Evolutionary conservation across 2,797 vertebrate species (phyloP).

Genomic region (Nasua narica): DNA sequence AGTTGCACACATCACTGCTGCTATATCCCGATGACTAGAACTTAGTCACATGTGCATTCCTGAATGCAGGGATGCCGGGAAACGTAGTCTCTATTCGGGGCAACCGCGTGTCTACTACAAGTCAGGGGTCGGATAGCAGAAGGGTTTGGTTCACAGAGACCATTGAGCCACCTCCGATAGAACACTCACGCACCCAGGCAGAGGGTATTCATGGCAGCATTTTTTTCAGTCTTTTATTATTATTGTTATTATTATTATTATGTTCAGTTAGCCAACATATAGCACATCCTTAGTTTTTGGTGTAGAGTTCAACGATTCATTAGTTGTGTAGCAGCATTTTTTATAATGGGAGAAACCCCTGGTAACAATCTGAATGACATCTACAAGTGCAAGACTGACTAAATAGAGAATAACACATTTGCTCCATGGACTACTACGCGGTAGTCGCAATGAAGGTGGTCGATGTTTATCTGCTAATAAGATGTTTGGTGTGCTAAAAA

Average conservation of each 20-base stretch:
- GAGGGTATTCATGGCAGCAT: background rate
- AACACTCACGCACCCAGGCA: too few species aligned
- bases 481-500: background rate
- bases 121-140: background rate
- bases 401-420: background rate
- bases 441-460: background rate
- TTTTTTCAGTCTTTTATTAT: background rate
- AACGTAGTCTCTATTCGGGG: background rate
- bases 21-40: background rate
- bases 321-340: background rate
- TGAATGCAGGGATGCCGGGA: background rate
- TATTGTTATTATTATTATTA: too few species aligned
- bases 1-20: background rate
- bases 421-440: background rate
- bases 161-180: background rate
- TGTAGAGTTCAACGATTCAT: too few species aligned
- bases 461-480: background rate
- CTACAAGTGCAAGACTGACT: too few species aligned
- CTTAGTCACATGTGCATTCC: background rate
- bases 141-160: background rate
- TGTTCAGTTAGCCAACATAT: too few species aligned
- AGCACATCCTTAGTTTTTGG: too few species aligned
- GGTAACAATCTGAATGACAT: background rate
- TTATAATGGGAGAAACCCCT: background rate
- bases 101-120: background rate